Evolutionary conservation across 2,797 vertebrate genomes (phyloP).

Genomic region (Masticophis lateralis): DNA sequence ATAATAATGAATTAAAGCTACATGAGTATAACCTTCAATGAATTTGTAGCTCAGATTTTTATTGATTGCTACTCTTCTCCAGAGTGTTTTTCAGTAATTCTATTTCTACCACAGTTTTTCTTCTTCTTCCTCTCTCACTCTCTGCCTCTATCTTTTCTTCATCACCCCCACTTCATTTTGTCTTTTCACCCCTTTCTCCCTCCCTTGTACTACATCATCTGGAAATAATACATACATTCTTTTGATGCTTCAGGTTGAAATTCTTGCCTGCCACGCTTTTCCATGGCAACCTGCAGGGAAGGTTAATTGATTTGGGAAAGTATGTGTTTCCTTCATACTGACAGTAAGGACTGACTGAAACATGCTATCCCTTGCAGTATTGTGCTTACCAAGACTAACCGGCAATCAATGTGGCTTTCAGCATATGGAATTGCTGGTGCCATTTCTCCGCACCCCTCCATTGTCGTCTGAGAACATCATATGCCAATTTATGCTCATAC

Average conservation of each 20-base stretch:
- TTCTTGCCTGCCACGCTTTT: slow-evolving; percentile 22
- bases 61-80: background rate
- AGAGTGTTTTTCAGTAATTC: background rate
- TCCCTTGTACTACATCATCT: slow-evolving; percentile 11
- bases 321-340: slow-evolving; percentile 30
- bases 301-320: slow-evolving; percentile 31
- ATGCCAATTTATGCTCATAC: background rate
- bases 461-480: background rate
- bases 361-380: background rate
- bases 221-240: slow-evolving; percentile 26
- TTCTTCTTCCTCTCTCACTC: background rate
- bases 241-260: background rate
- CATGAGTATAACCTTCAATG: background rate
- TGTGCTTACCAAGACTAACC: slow-evolving; percentile 9
- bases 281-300: slow-evolving; percentile 29
- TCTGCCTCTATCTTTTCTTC: background rate
- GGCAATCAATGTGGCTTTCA: background rate
- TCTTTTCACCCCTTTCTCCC: background rate
- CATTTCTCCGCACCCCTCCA: background rate
- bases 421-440: background rate
- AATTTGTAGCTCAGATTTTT: background rate
- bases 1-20: background rate
- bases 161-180: background rate
- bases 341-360: slow-evolving; percentile 20
- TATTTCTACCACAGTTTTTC: background rate